phyloP scores from a whole-genome alignment of 2,888 invertebrate genomes.

The Xylophagus ater region DNA sequence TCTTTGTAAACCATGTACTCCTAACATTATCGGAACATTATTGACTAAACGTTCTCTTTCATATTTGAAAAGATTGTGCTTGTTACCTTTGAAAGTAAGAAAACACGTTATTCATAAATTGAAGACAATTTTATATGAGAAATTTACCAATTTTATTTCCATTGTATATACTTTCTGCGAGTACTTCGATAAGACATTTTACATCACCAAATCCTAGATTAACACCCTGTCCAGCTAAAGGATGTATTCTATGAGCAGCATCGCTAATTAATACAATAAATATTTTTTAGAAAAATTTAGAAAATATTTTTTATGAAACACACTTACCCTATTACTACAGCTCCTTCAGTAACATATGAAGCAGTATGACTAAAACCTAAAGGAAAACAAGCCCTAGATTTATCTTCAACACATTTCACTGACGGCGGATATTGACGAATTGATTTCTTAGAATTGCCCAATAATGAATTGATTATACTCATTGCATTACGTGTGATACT shows the following conservation, averaged over 20 bases:
- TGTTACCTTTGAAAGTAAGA: slow-evolving; percentile 45
- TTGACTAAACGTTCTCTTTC: slow-evolving; percentile 74
- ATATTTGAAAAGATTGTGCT: slow-evolving; percentile 63
- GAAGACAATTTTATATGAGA: not conserved
- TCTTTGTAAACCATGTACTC: slow-evolving; percentile 75
- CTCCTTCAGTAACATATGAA: slow-evolving; percentile 68
- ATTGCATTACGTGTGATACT: slow-evolving; percentile 34
- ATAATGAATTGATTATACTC: slow-evolving; percentile 41
- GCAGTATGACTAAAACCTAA: slow-evolving; percentile 83
- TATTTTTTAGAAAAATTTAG: not conserved
- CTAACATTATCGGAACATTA: slow-evolving; percentile 80
- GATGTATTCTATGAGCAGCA: slow-evolving; percentile 86
- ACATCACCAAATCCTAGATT: slow-evolving; percentile 97
- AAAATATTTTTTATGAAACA: slow-evolving; percentile 5
- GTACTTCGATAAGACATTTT: slow-evolving; percentile 52
- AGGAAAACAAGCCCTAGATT: slow-evolving; percentile 74
- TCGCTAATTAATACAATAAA: slow-evolving; percentile 45
- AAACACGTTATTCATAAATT: slow-evolving; percentile 1
- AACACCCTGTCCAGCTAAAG: slow-evolving; percentile 94
- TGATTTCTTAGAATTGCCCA: slow-evolving; percentile 32
- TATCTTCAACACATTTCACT: slow-evolving; percentile 28
- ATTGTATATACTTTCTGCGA: slow-evolving; percentile 57
- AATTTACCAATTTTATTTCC: slow-evolving; percentile 60
- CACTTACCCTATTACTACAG: slow-evolving; percentile 74
- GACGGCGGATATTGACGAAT: slow-evolving; percentile 36